Conservation (phyloP, 2,888 invertebrate genomes). For the Caenorhabditis wallacei region DNA sequence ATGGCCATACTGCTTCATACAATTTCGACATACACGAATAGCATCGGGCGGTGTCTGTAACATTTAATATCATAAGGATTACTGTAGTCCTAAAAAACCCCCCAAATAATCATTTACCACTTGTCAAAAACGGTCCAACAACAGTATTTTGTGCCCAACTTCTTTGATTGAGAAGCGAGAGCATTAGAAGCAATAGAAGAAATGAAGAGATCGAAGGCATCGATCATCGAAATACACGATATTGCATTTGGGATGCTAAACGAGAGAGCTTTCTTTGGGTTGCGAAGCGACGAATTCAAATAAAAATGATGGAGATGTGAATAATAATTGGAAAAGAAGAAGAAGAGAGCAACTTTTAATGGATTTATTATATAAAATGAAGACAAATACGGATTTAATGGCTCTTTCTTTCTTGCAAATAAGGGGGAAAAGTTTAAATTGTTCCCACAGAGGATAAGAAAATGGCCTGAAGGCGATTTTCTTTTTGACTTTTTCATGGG, state of each 20-base stretch:
- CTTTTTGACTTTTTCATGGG: constrained; percentile 18
- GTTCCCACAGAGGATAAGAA: constrained; percentile 48
- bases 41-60: constrained; percentile 81
- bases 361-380: constrained; percentile 18
- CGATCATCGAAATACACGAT: constrained; percentile 57
- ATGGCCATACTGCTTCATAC: constrained; percentile 81
- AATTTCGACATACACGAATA: constrained; percentile 82
- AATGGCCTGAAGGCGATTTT: neutral
- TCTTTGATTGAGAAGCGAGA: constrained; percentile 34
- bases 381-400: constrained; percentile 35
- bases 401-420: constrained; percentile 13
- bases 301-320: constrained; percentile 19
- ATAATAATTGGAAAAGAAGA: constrained; percentile 40
- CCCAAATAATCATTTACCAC: constrained; percentile 41
- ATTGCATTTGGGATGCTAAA: constrained; percentile 49
- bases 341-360: constrained; percentile 52
- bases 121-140: constrained; percentile 58
- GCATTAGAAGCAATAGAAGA: constrained; percentile 37
- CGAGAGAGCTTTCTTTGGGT: constrained; percentile 12
- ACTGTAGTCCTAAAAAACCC: neutral
- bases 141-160: constrained; percentile 44
- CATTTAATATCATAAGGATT: neutral
- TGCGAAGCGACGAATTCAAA: constrained; percentile 47
- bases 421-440: constrained; percentile 15
- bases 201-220: constrained; percentile 51